Conservation (phyloP, 2,113 vertebrate species). For the Orthonyx spaldingii region DNA sequence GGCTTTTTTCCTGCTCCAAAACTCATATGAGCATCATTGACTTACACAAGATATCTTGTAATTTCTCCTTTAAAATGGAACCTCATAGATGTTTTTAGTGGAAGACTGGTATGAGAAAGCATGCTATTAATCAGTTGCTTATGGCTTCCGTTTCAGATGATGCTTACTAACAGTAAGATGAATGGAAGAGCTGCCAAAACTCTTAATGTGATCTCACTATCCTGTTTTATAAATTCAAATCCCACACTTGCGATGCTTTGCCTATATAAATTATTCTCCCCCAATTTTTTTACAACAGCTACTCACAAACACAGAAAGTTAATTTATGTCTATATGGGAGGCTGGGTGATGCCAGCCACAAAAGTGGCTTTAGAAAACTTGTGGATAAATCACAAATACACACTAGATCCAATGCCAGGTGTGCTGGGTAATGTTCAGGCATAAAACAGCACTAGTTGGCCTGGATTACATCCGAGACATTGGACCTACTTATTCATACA, state of each 20-base stretch:
- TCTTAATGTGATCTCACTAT: not conserved
- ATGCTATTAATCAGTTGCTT: not conserved
- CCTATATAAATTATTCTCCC: not conserved
- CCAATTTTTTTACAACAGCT: fast-evolving
- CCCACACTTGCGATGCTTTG: not conserved
- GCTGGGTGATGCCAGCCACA: not conserved
- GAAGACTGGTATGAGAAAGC: not conserved
- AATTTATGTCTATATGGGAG: fast-evolving
- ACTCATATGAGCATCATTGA: not conserved
- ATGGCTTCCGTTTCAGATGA: not conserved
- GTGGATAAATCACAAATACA: not conserved
- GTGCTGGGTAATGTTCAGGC: not conserved
- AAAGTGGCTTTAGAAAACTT: not conserved
- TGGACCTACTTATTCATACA: not conserved
- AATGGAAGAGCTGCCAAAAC: not conserved
- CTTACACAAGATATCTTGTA: not conserved
- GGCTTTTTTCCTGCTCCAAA: not conserved
- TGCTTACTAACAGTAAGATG: not conserved
- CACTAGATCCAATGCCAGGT: not conserved
- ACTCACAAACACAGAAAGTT: fast-evolving
- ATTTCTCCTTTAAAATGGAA: not conserved
- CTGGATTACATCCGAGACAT: not conserved
- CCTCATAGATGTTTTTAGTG: not conserved
- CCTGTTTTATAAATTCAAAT: not conserved
- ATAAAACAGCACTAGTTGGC: not conserved